phyloP scores from a whole-genome alignment of 2,888 invertebrate species.

The Andrena bucephala region DNA sequence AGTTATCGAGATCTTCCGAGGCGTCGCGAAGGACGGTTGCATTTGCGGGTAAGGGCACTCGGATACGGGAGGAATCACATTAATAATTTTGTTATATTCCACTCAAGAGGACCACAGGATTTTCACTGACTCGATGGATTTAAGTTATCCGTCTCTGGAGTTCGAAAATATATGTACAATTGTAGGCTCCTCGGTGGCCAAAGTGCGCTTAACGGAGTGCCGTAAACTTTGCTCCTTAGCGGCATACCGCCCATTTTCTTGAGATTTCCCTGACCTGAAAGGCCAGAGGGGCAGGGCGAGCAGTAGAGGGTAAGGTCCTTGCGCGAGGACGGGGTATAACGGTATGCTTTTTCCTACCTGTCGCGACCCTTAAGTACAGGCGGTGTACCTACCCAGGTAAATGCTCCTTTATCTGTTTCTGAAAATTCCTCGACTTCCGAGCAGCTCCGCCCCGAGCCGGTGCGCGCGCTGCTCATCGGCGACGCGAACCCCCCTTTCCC shows the following conservation, averaged over 20 bases:
- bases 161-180: too few relatives aligned
- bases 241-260: slow-evolving; percentile 8
- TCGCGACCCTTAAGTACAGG: slow-evolving; percentile 53
- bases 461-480: neutral
- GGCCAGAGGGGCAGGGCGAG: neutral
- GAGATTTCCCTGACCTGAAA: slow-evolving; percentile 14
- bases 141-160: too few relatives aligned
- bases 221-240: too few relatives aligned
- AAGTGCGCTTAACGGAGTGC: neutral
- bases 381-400: slow-evolving; percentile 34
- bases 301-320: slow-evolving; percentile 16
- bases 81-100: neutral
- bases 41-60: neutral
- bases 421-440: slow-evolving; percentile 43
- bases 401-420: slow-evolving; percentile 45
- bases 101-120: too few relatives aligned
- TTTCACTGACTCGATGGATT: too few relatives aligned
- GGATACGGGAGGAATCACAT: neutral
- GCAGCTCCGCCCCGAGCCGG: neutral
- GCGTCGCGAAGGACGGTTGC: neutral
- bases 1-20: neutral
- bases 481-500: neutral
- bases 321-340: slow-evolving; percentile 50
- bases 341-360: slow-evolving; percentile 68
- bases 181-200: neutral